phyloP scores from a whole-genome alignment of 2,113 vertebrate species.

The Crotalus tigris region DNA sequence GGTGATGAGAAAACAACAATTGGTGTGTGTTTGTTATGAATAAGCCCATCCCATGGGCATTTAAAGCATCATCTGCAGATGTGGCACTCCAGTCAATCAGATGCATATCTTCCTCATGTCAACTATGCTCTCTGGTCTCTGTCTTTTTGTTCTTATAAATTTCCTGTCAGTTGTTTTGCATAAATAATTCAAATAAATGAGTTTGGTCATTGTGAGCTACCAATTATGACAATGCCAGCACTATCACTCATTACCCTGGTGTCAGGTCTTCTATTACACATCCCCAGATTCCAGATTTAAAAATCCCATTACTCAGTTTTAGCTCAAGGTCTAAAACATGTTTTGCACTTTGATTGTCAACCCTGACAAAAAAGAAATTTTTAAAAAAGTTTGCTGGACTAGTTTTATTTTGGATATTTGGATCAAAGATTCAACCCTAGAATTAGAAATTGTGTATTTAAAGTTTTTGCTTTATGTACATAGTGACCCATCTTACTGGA shows the following conservation, averaged over 20 bases:
- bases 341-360: conserved; percentile 14
- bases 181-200: conserved; percentile 69
- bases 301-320: conserved; percentile 28
- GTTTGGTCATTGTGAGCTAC: conserved; percentile 46
- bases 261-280: conserved; percentile 38
- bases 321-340: background rate
- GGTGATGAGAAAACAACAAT: conserved; percentile 30
- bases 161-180: conserved; percentile 54
- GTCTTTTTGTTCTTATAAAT: conserved; percentile 60
- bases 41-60: conserved; percentile 54
- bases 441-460: background rate
- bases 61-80: conserved; percentile 57
- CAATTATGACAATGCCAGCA: conserved; percentile 52
- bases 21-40: conserved; percentile 37
- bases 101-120: conserved; percentile 47
- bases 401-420: background rate
- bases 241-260: conserved; percentile 52
- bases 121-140: conserved; percentile 50
- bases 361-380: background rate
- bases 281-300: conserved; percentile 13
- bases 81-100: conserved; percentile 52
- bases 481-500: background rate
- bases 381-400: background rate
- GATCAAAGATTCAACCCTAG: background rate
- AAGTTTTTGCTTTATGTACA: background rate